phyloP scores from a whole-genome alignment of 2,113 vertebrate species.

The Jaculus jaculus region DNA sequence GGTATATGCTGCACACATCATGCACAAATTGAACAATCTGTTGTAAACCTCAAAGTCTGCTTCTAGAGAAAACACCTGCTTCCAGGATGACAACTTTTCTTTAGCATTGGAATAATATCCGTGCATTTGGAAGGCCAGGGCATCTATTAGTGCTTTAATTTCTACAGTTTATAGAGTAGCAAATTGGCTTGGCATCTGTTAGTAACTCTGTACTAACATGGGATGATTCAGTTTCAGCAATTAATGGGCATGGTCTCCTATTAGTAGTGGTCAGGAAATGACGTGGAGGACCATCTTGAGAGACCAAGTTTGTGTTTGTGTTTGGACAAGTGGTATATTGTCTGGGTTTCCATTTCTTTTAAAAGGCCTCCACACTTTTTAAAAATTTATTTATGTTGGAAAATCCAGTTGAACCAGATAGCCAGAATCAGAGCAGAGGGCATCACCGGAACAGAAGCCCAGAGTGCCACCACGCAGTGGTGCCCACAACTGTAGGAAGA shows the following conservation, averaged over 20 bases:
- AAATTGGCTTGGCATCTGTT: constrained; percentile 49
- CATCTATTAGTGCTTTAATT: constrained; percentile 40
- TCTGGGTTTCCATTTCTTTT: constrained; percentile 23
- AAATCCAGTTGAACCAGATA: constrained; percentile 2
- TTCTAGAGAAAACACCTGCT: background rate
- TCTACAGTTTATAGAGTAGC: constrained; percentile 37
- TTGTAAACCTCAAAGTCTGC: background rate
- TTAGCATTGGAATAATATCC: constrained; percentile 31
- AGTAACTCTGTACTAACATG: background rate
- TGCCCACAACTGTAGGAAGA: background rate
- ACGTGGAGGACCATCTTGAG: background rate
- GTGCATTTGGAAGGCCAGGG: background rate
- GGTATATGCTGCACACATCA: background rate
- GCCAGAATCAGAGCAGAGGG: background rate
- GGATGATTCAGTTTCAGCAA: constrained; percentile 11
- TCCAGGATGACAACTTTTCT: constrained; percentile 25
- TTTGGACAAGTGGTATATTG: background rate
- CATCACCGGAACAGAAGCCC: accelerated
- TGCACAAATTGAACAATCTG: background rate
- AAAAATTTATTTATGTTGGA: background rate
- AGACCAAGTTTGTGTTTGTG: constrained; percentile 6
- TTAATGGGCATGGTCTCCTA: background rate
- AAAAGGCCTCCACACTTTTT: background rate
- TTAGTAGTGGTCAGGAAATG: background rate
- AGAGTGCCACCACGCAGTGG: accelerated